Conservation (phyloP, 2,888 invertebrate genomes). For the Malachius bipustulatus region DNA sequence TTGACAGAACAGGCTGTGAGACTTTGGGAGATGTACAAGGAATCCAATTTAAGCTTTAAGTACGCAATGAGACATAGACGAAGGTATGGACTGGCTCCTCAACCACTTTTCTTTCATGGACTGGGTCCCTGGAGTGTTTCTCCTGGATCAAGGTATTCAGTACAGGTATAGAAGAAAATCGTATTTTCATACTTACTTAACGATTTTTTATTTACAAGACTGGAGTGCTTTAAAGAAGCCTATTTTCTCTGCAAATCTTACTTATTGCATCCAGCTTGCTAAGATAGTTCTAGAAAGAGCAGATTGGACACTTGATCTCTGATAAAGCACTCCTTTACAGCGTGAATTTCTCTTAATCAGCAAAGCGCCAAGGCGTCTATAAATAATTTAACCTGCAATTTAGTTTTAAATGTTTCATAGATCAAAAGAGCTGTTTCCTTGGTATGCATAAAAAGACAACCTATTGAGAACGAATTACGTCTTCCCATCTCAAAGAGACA, state of each 20-base stretch:
- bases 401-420: constrained; percentile 17
- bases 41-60: constrained; percentile 15
- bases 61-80: constrained; percentile 30
- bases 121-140: constrained; percentile 40
- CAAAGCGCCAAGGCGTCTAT: no score
- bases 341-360: no score
- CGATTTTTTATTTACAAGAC: no score
- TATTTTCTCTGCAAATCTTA: no score
- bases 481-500: constrained; percentile 38
- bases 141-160: constrained; percentile 36
- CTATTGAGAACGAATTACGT: constrained; percentile 33
- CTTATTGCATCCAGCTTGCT: no score
- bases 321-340: no score
- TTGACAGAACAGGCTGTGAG: constrained; percentile 28
- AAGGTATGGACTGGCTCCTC: constrained; percentile 37
- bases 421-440: constrained; percentile 37
- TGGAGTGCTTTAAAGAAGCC: no score
- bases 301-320: no score
- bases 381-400: no score
- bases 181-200: no score
- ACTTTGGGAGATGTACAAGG: constrained; percentile 29
- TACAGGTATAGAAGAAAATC: no score
- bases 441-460: constrained; percentile 33
- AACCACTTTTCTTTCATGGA: constrained; percentile 39
- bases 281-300: no score